A percentile compares a stretch with the other conserved stretches of the same genome.
Evolutionary conservation across 2,113 vertebrate genomes (phyloP).

Genomic region (Hipposideros armiger): DNA sequence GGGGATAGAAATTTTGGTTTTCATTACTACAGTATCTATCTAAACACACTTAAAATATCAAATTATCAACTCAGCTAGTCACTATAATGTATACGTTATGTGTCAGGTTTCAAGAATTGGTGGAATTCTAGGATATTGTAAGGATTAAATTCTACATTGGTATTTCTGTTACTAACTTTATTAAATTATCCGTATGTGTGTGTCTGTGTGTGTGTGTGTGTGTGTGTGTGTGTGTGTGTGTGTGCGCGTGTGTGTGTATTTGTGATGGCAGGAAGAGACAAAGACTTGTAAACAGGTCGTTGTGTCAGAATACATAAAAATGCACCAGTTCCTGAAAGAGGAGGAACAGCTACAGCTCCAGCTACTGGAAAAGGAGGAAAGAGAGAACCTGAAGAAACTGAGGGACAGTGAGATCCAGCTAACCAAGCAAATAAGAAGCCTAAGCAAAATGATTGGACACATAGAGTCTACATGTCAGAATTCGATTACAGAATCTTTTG

Average conservation of each 20-base stretch:
- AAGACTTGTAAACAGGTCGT: slow-evolving; percentile 69
- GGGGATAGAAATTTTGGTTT: not conserved
- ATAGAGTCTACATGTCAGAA: slow-evolving; percentile 50
- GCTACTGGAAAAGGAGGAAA: slow-evolving; percentile 65
- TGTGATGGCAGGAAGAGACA: slow-evolving; percentile 69
- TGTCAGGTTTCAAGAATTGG: not conserved
- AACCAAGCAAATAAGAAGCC: slow-evolving; percentile 58
- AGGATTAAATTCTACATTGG: not conserved
- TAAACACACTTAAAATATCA: not conserved
- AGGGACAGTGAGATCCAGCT: slow-evolving; percentile 57
- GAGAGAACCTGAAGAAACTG: slow-evolving; percentile 66
- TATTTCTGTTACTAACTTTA: slow-evolving; percentile 22
- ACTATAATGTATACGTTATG: not conserved
- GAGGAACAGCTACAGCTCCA: slow-evolving; percentile 72
- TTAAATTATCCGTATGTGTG: not conserved
- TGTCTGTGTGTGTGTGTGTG: too few species aligned
- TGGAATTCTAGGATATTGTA: not conserved
- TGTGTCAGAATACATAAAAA: slow-evolving; percentile 75
- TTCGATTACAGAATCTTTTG: not conserved
- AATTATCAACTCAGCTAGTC: not conserved
- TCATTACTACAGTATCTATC: not conserved
- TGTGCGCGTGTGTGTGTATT: not conserved
- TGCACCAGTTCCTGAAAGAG: slow-evolving; percentile 81
- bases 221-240: not conserved
- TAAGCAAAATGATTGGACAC: slow-evolving; percentile 59